A percentile compares a stretch with the other conserved stretches of the same genome.
phyloP scores from a whole-genome alignment of 1,140 invertebrate species.

The Rhopalosiphum maidis region DNA sequence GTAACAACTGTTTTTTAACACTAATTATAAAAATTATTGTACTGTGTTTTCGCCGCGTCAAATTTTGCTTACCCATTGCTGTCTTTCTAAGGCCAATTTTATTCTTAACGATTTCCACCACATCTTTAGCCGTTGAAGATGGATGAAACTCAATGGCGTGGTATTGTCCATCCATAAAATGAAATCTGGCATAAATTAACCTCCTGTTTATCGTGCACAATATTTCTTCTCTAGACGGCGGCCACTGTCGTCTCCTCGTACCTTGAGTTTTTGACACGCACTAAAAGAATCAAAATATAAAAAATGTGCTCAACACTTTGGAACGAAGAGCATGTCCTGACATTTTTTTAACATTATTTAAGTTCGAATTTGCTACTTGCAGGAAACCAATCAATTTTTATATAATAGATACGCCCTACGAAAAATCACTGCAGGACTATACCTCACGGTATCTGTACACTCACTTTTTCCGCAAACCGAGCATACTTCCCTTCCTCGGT shows the following conservation, averaged over 20 bases:
- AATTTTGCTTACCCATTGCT: conserved; percentile 70
- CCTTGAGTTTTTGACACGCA: conserved; percentile 85
- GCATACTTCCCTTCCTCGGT: conserved; percentile 95
- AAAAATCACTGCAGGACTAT: neutral
- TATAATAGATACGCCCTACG: neutral
- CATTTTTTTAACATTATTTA: neutral
- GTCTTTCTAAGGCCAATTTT: conserved; percentile 89
- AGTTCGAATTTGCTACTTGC: neutral
- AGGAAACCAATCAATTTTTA: too few species aligned
- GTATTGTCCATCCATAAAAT: conserved; percentile 94
- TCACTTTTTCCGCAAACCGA: conserved; percentile 88
- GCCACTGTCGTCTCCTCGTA: conserved; percentile 84
- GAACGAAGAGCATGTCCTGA: neutral
- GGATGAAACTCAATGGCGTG: conserved; percentile 95
- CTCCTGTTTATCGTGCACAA: conserved; percentile 89
- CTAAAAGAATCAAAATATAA: conserved; percentile 63
- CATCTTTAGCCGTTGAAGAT: conserved; percentile 88
- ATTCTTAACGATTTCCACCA: conserved; percentile 86
- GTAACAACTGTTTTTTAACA: neutral
- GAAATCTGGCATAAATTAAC: conserved; percentile 88
- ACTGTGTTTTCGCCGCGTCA: accelerated
- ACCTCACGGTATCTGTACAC: conserved; percentile 54
- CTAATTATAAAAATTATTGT: neutral
- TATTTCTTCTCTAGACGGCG: conserved; percentile 93
- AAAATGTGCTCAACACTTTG: neutral